Conservation (phyloP, 2,888 invertebrate species). For the Drosophila putrida region DNA sequence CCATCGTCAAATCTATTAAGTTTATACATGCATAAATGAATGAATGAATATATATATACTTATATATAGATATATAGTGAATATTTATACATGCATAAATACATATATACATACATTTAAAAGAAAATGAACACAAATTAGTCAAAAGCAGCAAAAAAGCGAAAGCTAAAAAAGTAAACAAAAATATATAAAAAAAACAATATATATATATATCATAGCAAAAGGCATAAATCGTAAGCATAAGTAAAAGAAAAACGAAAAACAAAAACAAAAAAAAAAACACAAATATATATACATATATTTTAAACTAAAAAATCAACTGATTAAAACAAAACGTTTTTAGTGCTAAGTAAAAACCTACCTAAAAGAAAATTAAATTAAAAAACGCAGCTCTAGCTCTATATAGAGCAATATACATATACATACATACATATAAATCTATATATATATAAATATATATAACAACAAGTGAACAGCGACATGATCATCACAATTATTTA, state of each 20-base stretch:
- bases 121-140: conserved; percentile 56
- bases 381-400: conserved; percentile 49
- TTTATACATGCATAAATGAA: conserved; percentile 69
- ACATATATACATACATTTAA: conserved; percentile 49
- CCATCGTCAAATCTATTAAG: conserved; percentile 81
- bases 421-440: conserved; percentile 12
- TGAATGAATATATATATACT: conserved; percentile 32
- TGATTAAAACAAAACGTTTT: conserved; percentile 69
- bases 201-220: conserved; percentile 63
- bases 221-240: conserved; percentile 65
- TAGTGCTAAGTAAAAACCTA: conserved; percentile 80
- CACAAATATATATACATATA: conserved; percentile 34
- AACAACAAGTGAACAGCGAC: conserved; percentile 37
- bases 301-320: conserved; percentile 69
- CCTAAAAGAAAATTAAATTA: conserved; percentile 58
- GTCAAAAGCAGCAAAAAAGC: conserved; percentile 45
- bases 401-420: conserved; percentile 22
- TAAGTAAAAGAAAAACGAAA: conserved; percentile 40
- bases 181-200: conserved; percentile 31
- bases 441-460: conserved; percentile 22
- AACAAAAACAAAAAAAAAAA: conserved; percentile 31
- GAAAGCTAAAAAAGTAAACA: conserved; percentile 36
- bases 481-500: conserved; percentile 62
- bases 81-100: conserved; percentile 60
- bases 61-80: conserved; percentile 53